phyloP scores from a whole-genome alignment of 2,797 vertebrate species.

The Spinus olivaceus region DNA sequence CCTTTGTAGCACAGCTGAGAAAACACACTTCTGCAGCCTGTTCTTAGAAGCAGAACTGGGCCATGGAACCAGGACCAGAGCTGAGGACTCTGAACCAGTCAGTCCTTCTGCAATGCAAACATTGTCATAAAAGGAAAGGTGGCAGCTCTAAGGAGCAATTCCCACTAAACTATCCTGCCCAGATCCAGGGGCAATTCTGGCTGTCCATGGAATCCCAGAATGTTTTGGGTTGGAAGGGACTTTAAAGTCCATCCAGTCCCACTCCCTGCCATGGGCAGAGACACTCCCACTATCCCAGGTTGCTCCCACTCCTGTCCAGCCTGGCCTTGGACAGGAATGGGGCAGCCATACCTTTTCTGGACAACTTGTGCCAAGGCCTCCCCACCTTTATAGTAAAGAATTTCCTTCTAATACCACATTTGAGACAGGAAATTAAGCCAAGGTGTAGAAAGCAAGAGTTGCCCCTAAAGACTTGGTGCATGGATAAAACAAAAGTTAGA shows the following conservation, averaged over 20 bases:
- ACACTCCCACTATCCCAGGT: fast-evolving
- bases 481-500: fast-evolving
- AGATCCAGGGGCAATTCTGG: not conserved
- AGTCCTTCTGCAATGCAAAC: not conserved
- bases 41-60: not conserved
- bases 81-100: not conserved
- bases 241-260: not conserved
- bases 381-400: fast-evolving
- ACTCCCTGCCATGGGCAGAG: not conserved
- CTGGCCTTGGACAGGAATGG: not conserved
- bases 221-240: not conserved
- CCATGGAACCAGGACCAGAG: not conserved
- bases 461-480: not conserved
- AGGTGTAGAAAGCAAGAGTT: not conserved
- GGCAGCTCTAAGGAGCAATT: not conserved
- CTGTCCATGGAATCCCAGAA: not conserved
- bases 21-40: not conserved
- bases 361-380: not conserved
- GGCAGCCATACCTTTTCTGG: not conserved
- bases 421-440: not conserved
- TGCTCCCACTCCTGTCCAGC: not conserved
- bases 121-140: fast-evolving
- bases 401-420: not conserved
- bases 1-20: not conserved
- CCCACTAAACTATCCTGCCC: not conserved